Base-by-base conservation (phyloP, 2,113 vertebrate genomes). In the Lepus europaeus region DNA sequence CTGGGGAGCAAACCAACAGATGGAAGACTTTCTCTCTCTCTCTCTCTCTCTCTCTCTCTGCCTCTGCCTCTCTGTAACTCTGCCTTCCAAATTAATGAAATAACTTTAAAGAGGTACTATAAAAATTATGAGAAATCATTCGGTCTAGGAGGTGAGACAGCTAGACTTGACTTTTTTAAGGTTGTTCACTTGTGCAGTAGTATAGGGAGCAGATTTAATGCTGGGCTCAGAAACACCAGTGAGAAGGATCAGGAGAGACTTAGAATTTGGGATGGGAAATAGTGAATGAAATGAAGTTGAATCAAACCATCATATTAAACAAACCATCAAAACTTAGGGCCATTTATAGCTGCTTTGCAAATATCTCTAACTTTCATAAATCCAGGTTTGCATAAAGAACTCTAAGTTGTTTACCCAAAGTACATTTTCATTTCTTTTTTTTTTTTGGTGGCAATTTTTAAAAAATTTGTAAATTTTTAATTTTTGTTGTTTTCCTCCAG, bases 401-500 rank as follows among this genome's bases (percentile, higher is more conserved):
- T 20, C 25, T 69, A 59, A 68, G 59, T 39, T 94, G 19, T 5
- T 20, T 77, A 45, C 68, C 63, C 29, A 68, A 31, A 39, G 64
- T 56, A 2, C 14, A 14, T 87, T 85, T 89, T 90, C 31, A 88
- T 56, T 19, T 80, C 70, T 95, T 20, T 88, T 94, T 39, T 77
- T 59, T 45, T 45, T 45, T 45, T 45, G 45, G 45, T 45, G 45
- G 45, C 45, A 45, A 45, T 45, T 45, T 45, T 45, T 45, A 45
- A 45, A 45, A 45, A 45, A 45, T 45, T 45, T 45, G 45, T 45
- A 45, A 45, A 45, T 45, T 45, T 45, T 45, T 45, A 45, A 45
- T 45, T 45, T 45, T 45, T 45, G 6, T 45, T 45, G 45, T 45
- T 45, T 45, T 45, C 45, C 45, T 45, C 45, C 45, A 45, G 45